These are phyloP conservation scores for Pinctada fucata DNA, from an alignment of 2,888 invertebrate genomes.

Conservation along the genomic window DNA sequence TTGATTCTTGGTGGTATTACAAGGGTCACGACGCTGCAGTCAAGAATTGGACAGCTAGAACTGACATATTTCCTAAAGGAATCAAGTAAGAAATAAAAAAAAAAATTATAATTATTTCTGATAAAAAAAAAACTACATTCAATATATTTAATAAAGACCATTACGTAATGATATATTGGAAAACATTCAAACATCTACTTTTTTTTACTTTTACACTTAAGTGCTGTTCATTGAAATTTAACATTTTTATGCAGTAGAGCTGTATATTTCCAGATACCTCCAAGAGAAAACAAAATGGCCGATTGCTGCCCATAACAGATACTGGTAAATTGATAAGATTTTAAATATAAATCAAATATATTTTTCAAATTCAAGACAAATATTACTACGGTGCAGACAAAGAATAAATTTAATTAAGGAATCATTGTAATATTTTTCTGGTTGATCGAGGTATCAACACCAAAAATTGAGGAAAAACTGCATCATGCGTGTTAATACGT, in stretches of 20 bases:
- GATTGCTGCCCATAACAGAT: conserved; percentile 57
- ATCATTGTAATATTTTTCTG: too few species aligned
- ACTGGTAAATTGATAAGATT: conserved; percentile 49
- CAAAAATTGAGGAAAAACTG: too few species aligned
- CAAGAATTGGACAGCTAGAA: conserved; percentile 54
- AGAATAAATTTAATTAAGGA: too few species aligned
- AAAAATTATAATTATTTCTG: neutral
- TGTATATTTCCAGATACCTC: conserved; percentile 48
- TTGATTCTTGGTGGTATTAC: conserved; percentile 63
- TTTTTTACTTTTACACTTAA: too few species aligned
- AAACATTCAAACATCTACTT: too few species aligned
- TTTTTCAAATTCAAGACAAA: neutral
- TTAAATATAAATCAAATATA: neutral
- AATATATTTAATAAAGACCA: too few species aligned
- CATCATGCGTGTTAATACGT: too few species aligned
- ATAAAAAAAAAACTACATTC: too few species aligned
- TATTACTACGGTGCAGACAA: too few species aligned
- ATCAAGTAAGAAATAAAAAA: conserved; percentile 47
- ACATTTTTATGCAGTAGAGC: too few species aligned
- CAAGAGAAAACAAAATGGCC: conserved; percentile 47
- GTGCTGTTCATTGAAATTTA: too few species aligned
- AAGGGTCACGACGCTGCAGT: conserved; percentile 49
- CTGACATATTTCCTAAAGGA: conserved; percentile 57
- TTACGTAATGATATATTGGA: neutral
- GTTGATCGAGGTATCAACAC: too few species aligned